Percentiles rank a stretch among this genome's conserved stretches.
phyloP scores from a whole-genome alignment of 2,888 invertebrate genomes.

The Drosophila siamana region DNA sequence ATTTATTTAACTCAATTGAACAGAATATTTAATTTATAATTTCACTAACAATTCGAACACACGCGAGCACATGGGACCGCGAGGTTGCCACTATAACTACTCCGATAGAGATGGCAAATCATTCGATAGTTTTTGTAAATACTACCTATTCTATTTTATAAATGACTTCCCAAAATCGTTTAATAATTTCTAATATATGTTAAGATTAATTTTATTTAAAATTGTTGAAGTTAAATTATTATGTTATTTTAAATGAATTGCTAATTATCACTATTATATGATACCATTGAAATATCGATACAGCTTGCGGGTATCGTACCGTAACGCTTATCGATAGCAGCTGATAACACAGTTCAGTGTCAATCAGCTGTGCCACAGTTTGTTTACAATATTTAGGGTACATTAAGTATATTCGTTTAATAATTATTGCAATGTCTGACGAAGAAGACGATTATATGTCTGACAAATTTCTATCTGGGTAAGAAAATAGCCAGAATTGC shows the following conservation, averaged over 20 bases:
- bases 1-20: slow-evolving; percentile 15
- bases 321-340: slow-evolving; percentile 5
- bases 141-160: no score
- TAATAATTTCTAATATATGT: no score
- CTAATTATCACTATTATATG: no score
- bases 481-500: slow-evolving; percentile 51
- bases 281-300: slow-evolving; percentile 7
- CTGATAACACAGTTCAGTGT: slow-evolving; percentile 27
- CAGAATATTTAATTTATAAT: background rate
- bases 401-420: background rate
- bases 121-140: no score
- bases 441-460: slow-evolving; percentile 91
- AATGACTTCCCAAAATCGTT: no score
- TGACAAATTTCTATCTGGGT: slow-evolving; percentile 88
- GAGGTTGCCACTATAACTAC: slow-evolving; percentile 19
- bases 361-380: slow-evolving; percentile 23
- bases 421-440: slow-evolving; percentile 86
- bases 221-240: no score
- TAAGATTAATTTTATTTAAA: no score
- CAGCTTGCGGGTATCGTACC: background rate
- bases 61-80: slow-evolving; percentile 68
- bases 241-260: no score
- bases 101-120: slow-evolving; percentile 12
- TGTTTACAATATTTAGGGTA: slow-evolving; percentile 39
- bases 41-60: slow-evolving; percentile 8